Percentiles rank a stretch among this genome's conserved stretches.
Conservation (phyloP, 2,888 invertebrate species). For the Diaprepes abbreviatus region DNA sequence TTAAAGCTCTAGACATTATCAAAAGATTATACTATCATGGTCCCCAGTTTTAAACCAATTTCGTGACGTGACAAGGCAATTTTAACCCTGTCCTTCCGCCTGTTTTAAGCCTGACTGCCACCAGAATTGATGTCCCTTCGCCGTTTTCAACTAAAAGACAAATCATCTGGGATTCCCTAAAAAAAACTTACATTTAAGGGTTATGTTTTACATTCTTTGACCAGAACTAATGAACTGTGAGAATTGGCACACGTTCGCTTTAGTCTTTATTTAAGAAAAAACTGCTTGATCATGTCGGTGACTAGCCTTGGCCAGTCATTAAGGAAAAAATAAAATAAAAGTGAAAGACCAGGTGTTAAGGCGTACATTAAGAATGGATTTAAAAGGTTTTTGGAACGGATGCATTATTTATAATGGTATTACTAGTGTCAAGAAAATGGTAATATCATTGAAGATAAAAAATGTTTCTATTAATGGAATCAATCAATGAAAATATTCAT, state of each 20-base stretch:
- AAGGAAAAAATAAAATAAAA: slow-evolving; percentile 38
- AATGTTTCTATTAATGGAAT: slow-evolving; percentile 24
- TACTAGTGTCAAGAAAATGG: slow-evolving; percentile 21
- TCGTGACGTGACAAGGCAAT: slow-evolving; percentile 55
- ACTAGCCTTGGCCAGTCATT: slow-evolving; percentile 42
- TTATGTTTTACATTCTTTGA: slow-evolving; percentile 37
- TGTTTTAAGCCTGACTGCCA: slow-evolving; percentile 54
- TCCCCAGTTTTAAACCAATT: slow-evolving; percentile 50
- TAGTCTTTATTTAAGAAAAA: slow-evolving; percentile 28
- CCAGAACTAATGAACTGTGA: slow-evolving; percentile 44
- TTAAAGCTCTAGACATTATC: slow-evolving; percentile 27
- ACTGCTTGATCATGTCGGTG: slow-evolving; percentile 34
- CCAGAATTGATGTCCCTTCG: slow-evolving; percentile 57
- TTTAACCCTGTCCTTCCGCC: slow-evolving; percentile 52
- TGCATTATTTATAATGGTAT: slow-evolving; percentile 43
- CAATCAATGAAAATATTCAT: slow-evolving; percentile 20
- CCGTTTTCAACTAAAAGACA: slow-evolving; percentile 27
- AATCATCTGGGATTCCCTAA: slow-evolving; percentile 29
- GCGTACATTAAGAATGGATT: slow-evolving; percentile 37
- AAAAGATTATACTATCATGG: slow-evolving; percentile 40
- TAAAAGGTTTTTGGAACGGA: slow-evolving; percentile 47
- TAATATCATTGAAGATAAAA: slow-evolving; percentile 8
- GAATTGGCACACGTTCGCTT: slow-evolving; percentile 42
- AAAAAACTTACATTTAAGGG: slow-evolving; percentile 34
- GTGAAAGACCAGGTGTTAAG: slow-evolving; percentile 44